Evolutionary conservation across 2,797 vertebrate genomes (phyloP), one percentile per base, ranked within the genome.

Genomic region (Argyrosomus regius): DNA sequence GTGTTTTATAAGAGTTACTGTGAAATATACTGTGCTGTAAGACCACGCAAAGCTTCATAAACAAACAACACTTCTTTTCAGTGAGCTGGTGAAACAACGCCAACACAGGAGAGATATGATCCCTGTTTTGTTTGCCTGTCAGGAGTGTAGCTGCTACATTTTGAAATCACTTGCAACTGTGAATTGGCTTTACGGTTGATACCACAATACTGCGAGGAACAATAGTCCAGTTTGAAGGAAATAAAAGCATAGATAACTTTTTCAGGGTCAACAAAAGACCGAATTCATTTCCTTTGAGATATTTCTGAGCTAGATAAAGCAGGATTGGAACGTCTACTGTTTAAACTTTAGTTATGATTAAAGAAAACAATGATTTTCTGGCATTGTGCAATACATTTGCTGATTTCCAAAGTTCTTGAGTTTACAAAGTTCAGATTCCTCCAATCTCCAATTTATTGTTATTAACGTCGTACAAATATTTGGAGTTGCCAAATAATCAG

Each of bases 121-220:
- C 68, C 80, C 35, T 18, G 53, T 60, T 84, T 50, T 77, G 68
- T 83, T 89, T 63, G 72, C 62, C 84, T 67, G 76, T 81, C 72
- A 82, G 75, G 79, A 82, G 72, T 22, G 0, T 6, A 66, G 81
- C 61, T 75, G 78, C 68, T 75, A 72, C 58, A 54, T 85, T 83
- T 84, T 83, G 61, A 82, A 83, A 84, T 81, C 50, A 24, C 67
- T 75, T 68, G 69, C 82, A 86, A 83, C 76, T 77, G 76, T 62
- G 71, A 77, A 69, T 49, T 72, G 65, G 26, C 66, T 83, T 81
- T 69, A 67, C 6, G 16, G 52, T 48, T 66, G 67, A 83, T 72
- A 69, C 70, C 60, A 78, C 67, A 67, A 78, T 52, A 62, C 60
- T 69, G 46, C 26, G 24, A 70, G 22, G 64, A 88, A 81, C 81